Percentiles rank a stretch among this genome's conserved stretches.
Conservation (phyloP, 2,888 invertebrate genomes). For the Lasioglossum oenotherae region DNA sequence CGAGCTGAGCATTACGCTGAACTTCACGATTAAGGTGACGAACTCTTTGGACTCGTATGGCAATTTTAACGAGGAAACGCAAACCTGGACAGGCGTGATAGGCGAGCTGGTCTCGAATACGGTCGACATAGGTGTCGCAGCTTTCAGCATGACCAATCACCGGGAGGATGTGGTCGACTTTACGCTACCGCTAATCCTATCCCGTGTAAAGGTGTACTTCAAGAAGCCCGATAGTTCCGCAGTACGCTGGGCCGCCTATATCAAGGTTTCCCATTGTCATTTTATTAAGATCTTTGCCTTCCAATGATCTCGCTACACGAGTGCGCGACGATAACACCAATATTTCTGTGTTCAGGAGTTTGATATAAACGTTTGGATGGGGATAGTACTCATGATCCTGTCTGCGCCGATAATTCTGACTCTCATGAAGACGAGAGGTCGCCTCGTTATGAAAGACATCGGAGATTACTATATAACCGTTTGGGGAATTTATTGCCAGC, state of each 20-base stretch:
- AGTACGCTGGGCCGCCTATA: slow-evolving; percentile 76
- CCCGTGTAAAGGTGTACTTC: slow-evolving; percentile 70
- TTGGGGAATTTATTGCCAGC: slow-evolving; percentile 79
- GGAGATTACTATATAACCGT: slow-evolving; percentile 69
- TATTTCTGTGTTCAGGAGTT: slow-evolving; percentile 60
- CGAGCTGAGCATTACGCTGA: slow-evolving; percentile 72
- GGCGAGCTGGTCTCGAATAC: slow-evolving; percentile 61
- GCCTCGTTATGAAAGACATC: slow-evolving; percentile 42
- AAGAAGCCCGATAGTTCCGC: slow-evolving; percentile 56
- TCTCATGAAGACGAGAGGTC: slow-evolving; percentile 59
- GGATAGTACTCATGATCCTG: slow-evolving; percentile 54
- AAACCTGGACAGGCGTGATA: slow-evolving; percentile 75
- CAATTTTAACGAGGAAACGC: slow-evolving; percentile 52
- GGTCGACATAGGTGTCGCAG: slow-evolving; percentile 74
- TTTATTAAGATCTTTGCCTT: neutral
- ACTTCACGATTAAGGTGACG: slow-evolving; percentile 69
- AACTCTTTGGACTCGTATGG: slow-evolving; percentile 64
- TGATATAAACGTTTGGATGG: slow-evolving; percentile 53
- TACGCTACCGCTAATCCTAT: slow-evolving; percentile 73
- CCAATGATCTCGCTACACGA: neutral
- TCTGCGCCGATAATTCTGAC: slow-evolving; percentile 63
- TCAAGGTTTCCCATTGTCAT: slow-evolving; percentile 66
- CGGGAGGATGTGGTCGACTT: slow-evolving; percentile 75
- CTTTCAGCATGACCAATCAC: slow-evolving; percentile 71
- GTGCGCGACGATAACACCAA: no score